Percentiles rank a stretch among this genome's conserved stretches.
phyloP scores from a whole-genome alignment of 2,797 vertebrate species.

The Microctenopoma lineatum region DNA sequence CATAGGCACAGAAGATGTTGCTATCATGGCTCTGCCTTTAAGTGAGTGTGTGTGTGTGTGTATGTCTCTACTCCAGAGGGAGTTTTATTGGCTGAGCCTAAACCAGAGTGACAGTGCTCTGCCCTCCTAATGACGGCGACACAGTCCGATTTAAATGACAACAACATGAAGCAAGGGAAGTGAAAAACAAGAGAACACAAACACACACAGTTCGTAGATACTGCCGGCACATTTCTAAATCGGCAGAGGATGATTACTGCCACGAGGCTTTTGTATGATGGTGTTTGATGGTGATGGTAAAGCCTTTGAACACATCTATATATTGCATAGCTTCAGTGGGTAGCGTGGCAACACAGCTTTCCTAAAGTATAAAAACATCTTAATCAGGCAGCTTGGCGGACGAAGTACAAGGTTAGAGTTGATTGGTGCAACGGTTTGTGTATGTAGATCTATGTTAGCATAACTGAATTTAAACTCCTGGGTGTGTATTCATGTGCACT shows the following conservation, averaged over 20 bases:
- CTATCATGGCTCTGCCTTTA: conserved; percentile 37
- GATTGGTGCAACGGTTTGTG: conserved; percentile 9
- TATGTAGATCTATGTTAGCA: conserved; percentile 13
- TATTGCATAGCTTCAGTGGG: conserved; percentile 33
- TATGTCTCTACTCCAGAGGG: conserved; percentile 30
- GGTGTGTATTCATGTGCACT: conserved; percentile 33
- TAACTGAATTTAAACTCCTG: conserved; percentile 42
- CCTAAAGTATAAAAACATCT: conserved; percentile 45
- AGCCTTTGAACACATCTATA: conserved; percentile 57
- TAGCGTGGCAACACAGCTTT: conserved; percentile 29
- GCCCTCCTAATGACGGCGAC: conserved; percentile 65
- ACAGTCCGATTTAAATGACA: conserved; percentile 70
- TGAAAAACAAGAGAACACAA: conserved; percentile 56
- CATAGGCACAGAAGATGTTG: conserved; percentile 12
- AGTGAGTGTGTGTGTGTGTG: conserved; percentile 5
- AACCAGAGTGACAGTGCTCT: conserved; percentile 67
- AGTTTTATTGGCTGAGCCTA: conserved; percentile 56
- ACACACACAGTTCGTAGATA: conserved; percentile 53
- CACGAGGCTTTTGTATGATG: conserved; percentile 23
- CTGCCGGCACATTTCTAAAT: conserved; percentile 51
- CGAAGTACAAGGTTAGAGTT: conserved; percentile 25
- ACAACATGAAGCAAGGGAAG: conserved; percentile 53
- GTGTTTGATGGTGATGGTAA: conserved; percentile 63
- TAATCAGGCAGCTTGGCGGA: conserved; percentile 52
- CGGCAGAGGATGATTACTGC: conserved; percentile 45